These are phyloP conservation scores for Potamarius usumacintae DNA, from an alignment of 2,113 vertebrate genomes.

Conservation along the genomic window DNA sequence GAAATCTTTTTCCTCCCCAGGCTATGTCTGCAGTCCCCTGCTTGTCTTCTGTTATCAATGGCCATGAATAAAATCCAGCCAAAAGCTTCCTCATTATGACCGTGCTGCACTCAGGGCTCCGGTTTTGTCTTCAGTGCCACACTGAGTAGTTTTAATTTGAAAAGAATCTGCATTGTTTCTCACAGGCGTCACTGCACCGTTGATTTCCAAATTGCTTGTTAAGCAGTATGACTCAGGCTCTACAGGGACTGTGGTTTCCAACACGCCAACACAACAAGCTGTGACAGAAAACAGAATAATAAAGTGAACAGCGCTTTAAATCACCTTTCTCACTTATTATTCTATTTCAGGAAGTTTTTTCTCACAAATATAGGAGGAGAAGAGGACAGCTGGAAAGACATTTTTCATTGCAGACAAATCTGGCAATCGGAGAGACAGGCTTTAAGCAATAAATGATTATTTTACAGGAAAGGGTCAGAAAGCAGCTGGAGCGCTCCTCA, in stretches of 20 bases:
- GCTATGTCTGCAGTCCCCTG: neutral
- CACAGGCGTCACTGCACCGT: neutral
- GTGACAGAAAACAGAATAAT: constrained; percentile 21
- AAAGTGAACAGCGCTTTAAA: constrained; percentile 23
- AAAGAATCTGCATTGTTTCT: constrained; percentile 30
- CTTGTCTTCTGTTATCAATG: constrained; percentile 14
- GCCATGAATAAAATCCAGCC: constrained; percentile 15
- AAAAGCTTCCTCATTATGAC: constrained; percentile 9
- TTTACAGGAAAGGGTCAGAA: constrained; percentile 17
- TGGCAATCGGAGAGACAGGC: neutral
- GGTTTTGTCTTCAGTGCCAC: neutral
- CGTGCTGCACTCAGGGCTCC: neutral
- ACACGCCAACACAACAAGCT: constrained; percentile 34
- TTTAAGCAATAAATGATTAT: neutral
- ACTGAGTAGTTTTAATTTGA: constrained; percentile 40
- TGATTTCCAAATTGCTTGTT: constrained; percentile 24
- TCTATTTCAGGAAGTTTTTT: constrained; percentile 1
- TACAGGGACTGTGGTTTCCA: constrained; percentile 27
- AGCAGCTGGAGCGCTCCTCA: constrained; percentile 26
- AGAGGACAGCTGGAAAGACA: neutral
- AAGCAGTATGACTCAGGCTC: constrained; percentile 32
- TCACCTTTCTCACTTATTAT: neutral
- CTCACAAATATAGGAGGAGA: neutral
- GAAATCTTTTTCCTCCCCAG: neutral
- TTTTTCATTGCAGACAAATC: neutral